Evolutionary conservation across 64 coral and sea anemone species (phyloP).

Genomic region (Stylophora pistillata): DNA sequence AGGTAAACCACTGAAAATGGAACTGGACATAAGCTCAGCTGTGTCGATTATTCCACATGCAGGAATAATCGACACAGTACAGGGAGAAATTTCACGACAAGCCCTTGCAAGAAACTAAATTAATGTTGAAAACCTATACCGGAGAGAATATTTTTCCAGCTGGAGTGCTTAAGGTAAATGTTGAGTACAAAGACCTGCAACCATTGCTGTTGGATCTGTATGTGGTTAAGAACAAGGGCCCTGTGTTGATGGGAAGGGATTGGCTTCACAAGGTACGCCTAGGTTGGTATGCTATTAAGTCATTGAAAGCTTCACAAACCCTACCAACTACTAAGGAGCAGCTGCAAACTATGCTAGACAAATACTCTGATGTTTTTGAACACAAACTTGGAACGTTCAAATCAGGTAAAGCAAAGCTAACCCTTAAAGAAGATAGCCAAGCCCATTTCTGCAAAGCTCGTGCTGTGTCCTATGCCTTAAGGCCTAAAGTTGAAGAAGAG

Average conservation of each 20-base stretch:
- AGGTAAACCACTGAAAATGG: slow-evolving; percentile 25
- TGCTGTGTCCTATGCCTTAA: not conserved
- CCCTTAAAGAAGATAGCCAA: not conserved
- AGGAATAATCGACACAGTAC: too few relatives aligned
- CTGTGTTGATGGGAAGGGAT: not conserved
- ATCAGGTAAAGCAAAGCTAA: not conserved
- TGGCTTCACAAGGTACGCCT: not conserved
- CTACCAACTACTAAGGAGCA: not conserved
- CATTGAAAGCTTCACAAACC: not conserved
- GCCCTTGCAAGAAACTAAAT: slow-evolving; percentile 9
- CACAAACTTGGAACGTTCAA: not conserved
- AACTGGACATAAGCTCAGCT: slow-evolving; percentile 34
- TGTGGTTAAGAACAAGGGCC: not conserved
- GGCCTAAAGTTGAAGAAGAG: not conserved
- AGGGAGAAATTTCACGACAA: not conserved
- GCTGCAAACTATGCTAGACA: not conserved
- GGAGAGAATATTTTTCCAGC: slow-evolving; percentile 14
- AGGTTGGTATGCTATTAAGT: not conserved
- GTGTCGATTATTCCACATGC: slow-evolving; percentile 34
- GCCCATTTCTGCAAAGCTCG: not conserved
- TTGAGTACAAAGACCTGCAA: not conserved
- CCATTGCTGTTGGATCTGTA: not conserved
- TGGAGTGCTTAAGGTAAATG: not conserved
- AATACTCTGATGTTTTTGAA: not conserved
- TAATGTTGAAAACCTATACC: slow-evolving; percentile 30